Evolutionary conservation across 2,113 vertebrate genomes (phyloP), one percentile per base, ranked within the genome.

Genomic region (Girardinichthys multiradiatus): DNA sequence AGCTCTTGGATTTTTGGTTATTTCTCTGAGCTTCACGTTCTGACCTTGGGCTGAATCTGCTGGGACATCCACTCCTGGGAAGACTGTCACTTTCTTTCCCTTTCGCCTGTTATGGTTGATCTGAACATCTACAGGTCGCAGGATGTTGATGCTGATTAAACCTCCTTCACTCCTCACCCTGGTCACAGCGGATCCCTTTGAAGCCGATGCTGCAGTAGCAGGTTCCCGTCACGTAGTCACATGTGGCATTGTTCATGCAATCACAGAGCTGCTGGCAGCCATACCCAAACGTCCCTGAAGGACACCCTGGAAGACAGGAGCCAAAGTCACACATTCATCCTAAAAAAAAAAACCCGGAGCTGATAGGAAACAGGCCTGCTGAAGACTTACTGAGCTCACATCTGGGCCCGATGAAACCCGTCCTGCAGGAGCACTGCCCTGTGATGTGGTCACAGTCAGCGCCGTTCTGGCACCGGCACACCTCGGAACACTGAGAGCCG

Each of bases 131-230:
- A n/a, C n/a, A n/a, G n/a, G n/a, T n/a, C n/a, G n/a, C 48, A 54
- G 48, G 48, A 54, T 17, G 35, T 10, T 35, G 35, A 5, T 10
- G 35, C 35, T 7, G 17, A 54, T 54, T 17, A 21, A 21, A 21
- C 17, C 48, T 54, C 2, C 48, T 2, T 45, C 48, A 6, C 15
- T 54, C 57, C 84, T 91, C 93, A 98, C 97, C 97, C 95, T 97
- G 97, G 77, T 98, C 97, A 70, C 97, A 98, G 10, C 96, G 93
- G 90, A 98, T 97, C 45, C 97, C 97, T 87, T 98, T 97, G 94
- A 96, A 98, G 67, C 97, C 96, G 7, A 95, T 84, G 33, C 96
- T 97, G 94, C 97, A 98, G 80, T 98, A 97, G 81, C 97, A 98
- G 30, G 97, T 98, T 37, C 97, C 97, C 0, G 97, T 98, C 90